Evolutionary conservation across 2,888 invertebrate species (phyloP).

Genomic region (Geophilus truncorum): DNA sequence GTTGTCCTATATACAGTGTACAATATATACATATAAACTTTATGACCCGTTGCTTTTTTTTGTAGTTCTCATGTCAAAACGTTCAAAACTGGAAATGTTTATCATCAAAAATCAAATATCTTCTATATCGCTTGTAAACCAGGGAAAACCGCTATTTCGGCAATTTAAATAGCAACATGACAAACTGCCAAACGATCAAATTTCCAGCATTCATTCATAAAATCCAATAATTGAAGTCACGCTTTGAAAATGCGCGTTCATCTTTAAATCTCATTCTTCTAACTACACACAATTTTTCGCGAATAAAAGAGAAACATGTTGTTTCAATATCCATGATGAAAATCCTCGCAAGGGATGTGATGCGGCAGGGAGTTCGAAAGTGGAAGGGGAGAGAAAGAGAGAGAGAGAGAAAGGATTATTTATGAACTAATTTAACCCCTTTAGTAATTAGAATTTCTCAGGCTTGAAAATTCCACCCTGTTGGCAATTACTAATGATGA

Average conservation of each 20-base stretch:
- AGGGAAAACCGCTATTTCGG: too few relatives aligned
- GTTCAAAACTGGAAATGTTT: too few relatives aligned
- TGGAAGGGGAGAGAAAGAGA: not conserved
- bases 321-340: not conserved
- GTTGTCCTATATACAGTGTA: too few relatives aligned
- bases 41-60: too few relatives aligned
- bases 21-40: too few relatives aligned
- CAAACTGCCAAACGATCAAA: not conserved
- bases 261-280: not conserved
- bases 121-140: too few relatives aligned
- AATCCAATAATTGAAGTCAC: not conserved
- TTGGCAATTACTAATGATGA: conserved; percentile 13
- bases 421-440: conserved; percentile 25
- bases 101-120: too few relatives aligned
- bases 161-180: not conserved
- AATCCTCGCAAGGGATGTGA: not conserved
- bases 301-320: not conserved
- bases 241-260: not conserved
- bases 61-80: too few relatives aligned
- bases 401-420: not conserved
- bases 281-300: not conserved
- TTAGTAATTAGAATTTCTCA: not conserved
- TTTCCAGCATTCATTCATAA: not conserved
- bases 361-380: not conserved
- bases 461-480: conserved; percentile 24